Evolutionary conservation across 2,113 vertebrate genomes (phyloP).

Genomic region (Trogon surrucura): DNA sequence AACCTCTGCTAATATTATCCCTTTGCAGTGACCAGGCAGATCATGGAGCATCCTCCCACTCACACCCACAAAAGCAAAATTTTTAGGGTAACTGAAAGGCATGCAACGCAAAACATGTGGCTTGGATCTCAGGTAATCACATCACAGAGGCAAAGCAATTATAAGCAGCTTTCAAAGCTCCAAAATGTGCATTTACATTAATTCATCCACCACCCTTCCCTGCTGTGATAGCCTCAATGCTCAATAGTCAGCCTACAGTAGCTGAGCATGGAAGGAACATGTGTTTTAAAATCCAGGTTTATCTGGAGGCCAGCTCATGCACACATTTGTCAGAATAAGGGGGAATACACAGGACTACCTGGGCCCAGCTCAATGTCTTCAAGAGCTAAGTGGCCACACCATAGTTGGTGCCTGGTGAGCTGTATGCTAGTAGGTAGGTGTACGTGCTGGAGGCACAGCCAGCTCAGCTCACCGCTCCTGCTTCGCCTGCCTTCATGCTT

Average conservation of each 20-base stretch:
- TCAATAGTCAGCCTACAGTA: not conserved
- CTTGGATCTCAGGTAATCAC: not conserved
- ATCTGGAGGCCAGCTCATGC: not conserved
- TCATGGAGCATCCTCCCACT: not conserved
- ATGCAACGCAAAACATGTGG: not conserved
- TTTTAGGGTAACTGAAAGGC: not conserved
- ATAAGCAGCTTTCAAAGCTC: not conserved
- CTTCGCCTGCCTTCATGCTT: accelerated
- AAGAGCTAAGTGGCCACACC: not conserved
- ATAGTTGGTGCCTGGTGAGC: not conserved
- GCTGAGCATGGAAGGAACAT: not conserved
- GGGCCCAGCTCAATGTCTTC: not conserved
- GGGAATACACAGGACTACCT: not conserved
- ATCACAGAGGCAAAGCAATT: not conserved
- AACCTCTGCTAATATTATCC: not conserved
- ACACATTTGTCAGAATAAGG: not conserved
- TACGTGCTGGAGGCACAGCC: accelerated
- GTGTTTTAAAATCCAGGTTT: not conserved
- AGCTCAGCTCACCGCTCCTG: not conserved
- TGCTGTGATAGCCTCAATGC: not conserved
- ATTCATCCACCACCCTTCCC: not conserved
- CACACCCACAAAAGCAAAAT: not conserved
- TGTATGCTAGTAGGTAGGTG: not conserved
- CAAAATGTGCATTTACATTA: not conserved
- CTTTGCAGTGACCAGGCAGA: not conserved